Evolutionary conservation across 2,888 invertebrate species (phyloP), one percentile per base, ranked within the genome.

Genomic region (Acanthosepion lycidas): DNA sequence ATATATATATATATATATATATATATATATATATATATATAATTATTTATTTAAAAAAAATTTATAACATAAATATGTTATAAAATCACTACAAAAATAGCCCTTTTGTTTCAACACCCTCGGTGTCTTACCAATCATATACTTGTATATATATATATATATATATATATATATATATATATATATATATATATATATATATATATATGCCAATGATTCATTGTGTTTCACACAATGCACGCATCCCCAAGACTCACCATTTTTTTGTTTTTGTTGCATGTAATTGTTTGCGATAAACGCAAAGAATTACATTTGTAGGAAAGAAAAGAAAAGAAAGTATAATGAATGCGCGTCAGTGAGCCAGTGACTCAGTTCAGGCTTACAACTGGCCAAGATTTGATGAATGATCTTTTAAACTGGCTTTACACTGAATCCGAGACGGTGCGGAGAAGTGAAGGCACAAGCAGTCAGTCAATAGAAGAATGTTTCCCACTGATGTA

Each of bases 371-470:
- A 78, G 33, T 78, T 78, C n/a, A n/a, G 78, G n/a, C 78, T 5
- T 15, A 78, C 78, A 18, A 78, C 78, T 12, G 78, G 78, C 78
- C 78, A 78, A 78, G 78, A 78, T 78, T 78, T 78, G 78, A 78
- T 78, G 78, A 78, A 78, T 78, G n/a, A 78, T 78, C 78, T 78
- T 78, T 78, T 78, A 78, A 78, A 78, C 78, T 33, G 78, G 78
- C 78, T 78, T 78, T 33, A 78, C 78, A 78, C 9, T 8, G n/a
- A 78, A 78, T 2, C 78, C n/a, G 78, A 78, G 78, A 78, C 78
- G n/a, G 78, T 78, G 12, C n/a, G 12, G n/a, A 15, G n/a, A 12
- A 15, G n/a, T 33, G 18, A 78, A 78, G n/a, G n/a, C 33, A 78
- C n/a, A 33, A 15, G 78, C 78, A n/a, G 78, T 18, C 18, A 78